phyloP scores from a whole-genome alignment of 2,113 vertebrate species.

The Vidua macroura region DNA sequence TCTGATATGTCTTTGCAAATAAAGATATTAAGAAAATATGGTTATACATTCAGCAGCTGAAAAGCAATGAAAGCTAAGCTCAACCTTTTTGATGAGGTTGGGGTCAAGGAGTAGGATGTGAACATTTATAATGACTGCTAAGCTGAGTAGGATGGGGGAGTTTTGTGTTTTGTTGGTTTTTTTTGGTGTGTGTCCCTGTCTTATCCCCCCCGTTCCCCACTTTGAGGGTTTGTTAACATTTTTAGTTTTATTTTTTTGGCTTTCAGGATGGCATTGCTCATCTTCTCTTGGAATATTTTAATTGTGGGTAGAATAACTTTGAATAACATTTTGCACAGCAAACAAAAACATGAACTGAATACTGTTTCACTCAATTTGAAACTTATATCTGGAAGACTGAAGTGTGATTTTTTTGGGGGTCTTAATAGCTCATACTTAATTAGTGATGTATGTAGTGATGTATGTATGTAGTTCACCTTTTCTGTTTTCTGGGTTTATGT shows the following conservation, averaged over 20 bases:
- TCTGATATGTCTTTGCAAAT: background rate
- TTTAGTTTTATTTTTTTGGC: background rate
- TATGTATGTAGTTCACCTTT: background rate
- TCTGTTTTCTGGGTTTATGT: background rate
- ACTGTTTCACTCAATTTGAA: background rate
- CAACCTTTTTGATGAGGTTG: background rate
- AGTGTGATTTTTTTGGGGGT: background rate
- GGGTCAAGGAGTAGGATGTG: background rate
- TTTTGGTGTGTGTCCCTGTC: background rate
- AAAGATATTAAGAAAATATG: background rate
- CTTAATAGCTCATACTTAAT: background rate
- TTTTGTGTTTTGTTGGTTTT: background rate
- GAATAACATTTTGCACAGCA: background rate
- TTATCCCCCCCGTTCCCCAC: background rate
- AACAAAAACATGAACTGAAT: background rate
- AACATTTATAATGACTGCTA: background rate
- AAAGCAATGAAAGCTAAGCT: background rate
- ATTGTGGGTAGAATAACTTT: background rate
- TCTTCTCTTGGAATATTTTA: background rate
- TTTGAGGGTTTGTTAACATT: background rate
- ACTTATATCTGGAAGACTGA: background rate
- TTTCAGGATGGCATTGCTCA: background rate
- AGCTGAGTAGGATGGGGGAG: background rate
- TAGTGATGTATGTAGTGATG: background rate
- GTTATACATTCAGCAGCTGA: background rate